These are phyloP conservation scores for Porites lobata DNA, from an alignment of 92 coral and sea anemone species.

Conservation along the genomic window DNA sequence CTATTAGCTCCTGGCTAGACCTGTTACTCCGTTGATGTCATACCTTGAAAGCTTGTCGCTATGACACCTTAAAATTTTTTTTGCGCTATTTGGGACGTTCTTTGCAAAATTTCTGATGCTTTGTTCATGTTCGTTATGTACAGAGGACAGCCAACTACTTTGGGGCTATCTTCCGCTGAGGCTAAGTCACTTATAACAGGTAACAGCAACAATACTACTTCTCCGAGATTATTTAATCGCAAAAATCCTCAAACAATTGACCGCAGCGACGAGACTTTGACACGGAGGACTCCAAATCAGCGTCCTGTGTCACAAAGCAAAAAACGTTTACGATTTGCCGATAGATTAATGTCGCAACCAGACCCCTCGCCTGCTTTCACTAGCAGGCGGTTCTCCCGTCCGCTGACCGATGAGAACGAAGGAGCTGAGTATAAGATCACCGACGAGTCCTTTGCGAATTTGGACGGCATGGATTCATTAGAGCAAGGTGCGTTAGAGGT, in stretches of 20 bases:
- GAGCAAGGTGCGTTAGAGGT: background rate
- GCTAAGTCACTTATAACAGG: conserved; percentile 1
- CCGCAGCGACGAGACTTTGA: background rate
- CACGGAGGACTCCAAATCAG: background rate
- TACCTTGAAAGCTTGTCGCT: background rate
- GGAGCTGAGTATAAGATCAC: background rate
- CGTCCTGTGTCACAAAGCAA: background rate
- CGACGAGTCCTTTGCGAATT: background rate
- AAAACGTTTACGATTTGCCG: conserved; percentile 44
- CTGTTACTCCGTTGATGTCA: too few species aligned
- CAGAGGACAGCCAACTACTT: conserved; percentile 32
- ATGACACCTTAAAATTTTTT: background rate
- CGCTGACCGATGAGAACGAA: background rate
- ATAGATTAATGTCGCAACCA: background rate
- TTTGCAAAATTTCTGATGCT: background rate
- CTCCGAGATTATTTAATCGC: background rate
- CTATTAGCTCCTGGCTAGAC: too few species aligned
- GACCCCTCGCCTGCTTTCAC: background rate
- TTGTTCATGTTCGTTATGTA: background rate
- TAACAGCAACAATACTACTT: background rate
- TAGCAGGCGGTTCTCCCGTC: background rate
- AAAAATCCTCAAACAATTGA: background rate
- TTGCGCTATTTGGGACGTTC: background rate
- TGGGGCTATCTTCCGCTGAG: conserved; percentile 4
- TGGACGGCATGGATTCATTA: background rate